A percentile compares a stretch with the other conserved stretches of the same genome.
These are phyloP conservation scores for Hartigia nigra DNA, from an alignment of 2,888 invertebrate genomes.

Conservation along the genomic window DNA sequence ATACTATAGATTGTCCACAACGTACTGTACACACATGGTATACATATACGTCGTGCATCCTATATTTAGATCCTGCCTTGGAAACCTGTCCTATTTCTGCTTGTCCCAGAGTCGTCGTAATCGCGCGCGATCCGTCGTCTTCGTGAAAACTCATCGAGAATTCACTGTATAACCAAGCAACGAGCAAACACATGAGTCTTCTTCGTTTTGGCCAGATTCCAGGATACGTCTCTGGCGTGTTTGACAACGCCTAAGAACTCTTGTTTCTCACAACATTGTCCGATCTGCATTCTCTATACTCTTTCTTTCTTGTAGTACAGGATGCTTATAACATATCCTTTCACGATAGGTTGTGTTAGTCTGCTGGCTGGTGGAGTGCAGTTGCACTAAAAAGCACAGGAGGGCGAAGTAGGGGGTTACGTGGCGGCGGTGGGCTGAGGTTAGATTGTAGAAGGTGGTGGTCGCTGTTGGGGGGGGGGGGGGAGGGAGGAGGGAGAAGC, in stretches of 20 bases:
- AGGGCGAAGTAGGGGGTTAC: not conserved
- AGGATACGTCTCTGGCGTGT: not conserved
- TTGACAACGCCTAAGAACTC: not conserved
- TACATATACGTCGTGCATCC: conserved; percentile 32
- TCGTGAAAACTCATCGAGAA: not conserved
- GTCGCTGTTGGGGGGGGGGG: not conserved
- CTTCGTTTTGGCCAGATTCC: not conserved
- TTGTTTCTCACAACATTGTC: not conserved
- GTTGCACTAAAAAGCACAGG: not conserved
- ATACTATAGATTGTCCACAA: not conserved
- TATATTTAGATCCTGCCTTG: conserved; percentile 56
- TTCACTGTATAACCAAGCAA: not conserved
- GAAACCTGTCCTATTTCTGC: conserved; percentile 58
- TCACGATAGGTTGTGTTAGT: not conserved
- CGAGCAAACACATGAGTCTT: not conserved
- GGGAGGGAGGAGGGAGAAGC: too few species aligned
- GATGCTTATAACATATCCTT: not conserved
- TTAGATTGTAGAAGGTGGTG: not conserved
- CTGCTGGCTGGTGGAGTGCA: not conserved
- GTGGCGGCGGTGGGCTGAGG: not conserved
- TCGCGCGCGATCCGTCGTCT: conserved; percentile 5
- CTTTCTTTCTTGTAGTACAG: not conserved
- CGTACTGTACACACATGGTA: conserved; percentile 15
- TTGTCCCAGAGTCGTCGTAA: conserved; percentile 31
- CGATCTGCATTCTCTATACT: not conserved